Base-by-base conservation (phyloP, 2,888 invertebrate species). In the Alsophila aescularia region DNA sequence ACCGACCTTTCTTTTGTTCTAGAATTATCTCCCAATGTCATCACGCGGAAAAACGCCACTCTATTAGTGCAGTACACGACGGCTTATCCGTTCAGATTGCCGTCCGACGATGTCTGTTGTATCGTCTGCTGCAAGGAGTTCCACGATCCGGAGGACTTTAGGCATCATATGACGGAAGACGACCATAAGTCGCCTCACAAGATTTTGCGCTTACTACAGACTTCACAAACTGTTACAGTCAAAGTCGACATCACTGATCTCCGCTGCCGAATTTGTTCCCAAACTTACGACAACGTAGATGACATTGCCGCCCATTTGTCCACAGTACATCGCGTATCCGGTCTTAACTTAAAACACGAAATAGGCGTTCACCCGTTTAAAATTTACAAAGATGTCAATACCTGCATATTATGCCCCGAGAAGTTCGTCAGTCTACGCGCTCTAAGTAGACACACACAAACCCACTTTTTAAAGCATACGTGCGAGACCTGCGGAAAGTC, bases 81-180 rank as follows among this genome's bases (percentile, higher is more conserved):
- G 47, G 77, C 74, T 44, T 78, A 75, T 67, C 81, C 79, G 48
- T 79, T 81, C 68, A 65, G 74, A 53, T 67, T 77, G 32, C 76
- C 75, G 12, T 27, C 49, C 12, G 54, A 44, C 12, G 49, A 35
- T 16, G 34, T 54, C 27, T 40, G 39, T 49, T 54, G 54, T 40
- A 49, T 54, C 44, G 40, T 54, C 43, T 79, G 75, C 67, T 77
- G 77, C 66, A 66, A 60, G 57, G 68, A 70, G 32, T 77, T 70
- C 50, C 52, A 53, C 4, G 72, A 73, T 32, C 72, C 76, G 7
- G 55, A 57, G 4, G 56, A 66, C 9, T 79, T 79, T 62, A 70
- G 79, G 49, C 43, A 52, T 29, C 81, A 81, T 58, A 73, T 77
- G 70, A 44, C 9, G 18, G 61, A 66, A 7, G 52, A 60, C n/a